These are phyloP conservation scores for Mastigias papua DNA, from an alignment of 30 jellyfish, hydroid and myxozoan species.

Conservation along the genomic window DNA sequence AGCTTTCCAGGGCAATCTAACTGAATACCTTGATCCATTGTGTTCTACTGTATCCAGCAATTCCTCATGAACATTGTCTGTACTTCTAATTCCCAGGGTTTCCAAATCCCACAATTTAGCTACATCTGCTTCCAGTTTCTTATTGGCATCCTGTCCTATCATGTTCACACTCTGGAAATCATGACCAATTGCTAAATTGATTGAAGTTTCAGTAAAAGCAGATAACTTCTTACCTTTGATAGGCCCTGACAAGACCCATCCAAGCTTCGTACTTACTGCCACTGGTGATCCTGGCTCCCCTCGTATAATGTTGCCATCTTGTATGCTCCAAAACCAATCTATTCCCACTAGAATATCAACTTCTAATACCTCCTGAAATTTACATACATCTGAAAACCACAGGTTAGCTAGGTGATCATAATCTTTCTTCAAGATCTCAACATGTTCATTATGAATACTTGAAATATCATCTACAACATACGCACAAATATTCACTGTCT, in stretches of 20 bases:
- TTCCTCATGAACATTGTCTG: constrained; percentile 47
- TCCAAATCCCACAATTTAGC: constrained; percentile 55
- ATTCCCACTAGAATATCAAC: no score
- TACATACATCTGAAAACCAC: no score
- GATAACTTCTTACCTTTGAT: constrained; percentile 10
- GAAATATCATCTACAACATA: no score
- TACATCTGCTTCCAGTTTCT: neutral
- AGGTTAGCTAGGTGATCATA: no score
- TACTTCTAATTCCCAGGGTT: constrained; percentile 14
- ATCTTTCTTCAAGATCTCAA: no score
- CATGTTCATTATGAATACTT: no score
- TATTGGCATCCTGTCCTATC: neutral
- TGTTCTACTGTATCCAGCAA: constrained; percentile 4
- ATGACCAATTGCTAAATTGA: neutral
- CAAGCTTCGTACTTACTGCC: constrained; percentile 27
- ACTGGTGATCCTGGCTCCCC: no score
- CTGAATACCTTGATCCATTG: constrained; percentile 17
- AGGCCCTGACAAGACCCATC: constrained; percentile 36
- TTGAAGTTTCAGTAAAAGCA: neutral
- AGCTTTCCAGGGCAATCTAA: constrained; percentile 30
- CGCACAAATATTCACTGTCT: no score
- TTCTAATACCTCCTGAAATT: no score
- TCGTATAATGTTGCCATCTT: no score
- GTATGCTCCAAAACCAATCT: no score
- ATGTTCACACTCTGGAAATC: neutral